phyloP scores from a whole-genome alignment of 2,888 invertebrate genomes.

The Homarus gammarus region DNA sequence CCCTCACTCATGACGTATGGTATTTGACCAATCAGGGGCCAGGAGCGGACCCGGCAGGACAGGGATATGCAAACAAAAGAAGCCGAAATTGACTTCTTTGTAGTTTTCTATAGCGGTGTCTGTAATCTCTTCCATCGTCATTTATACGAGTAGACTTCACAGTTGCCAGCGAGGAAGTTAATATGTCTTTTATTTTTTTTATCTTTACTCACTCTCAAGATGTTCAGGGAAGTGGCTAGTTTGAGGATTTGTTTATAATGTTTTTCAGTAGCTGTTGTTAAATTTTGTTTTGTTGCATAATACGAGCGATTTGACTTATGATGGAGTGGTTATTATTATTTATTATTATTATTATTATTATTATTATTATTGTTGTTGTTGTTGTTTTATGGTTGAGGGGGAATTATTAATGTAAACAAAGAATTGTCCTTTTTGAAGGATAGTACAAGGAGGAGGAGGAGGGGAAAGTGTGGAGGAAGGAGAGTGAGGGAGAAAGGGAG shows the following conservation, averaged over 20 bases:
- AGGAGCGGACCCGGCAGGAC: conserved; percentile 15
- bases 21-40: conserved; percentile 15
- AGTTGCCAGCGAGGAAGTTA: not conserved
- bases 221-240: no score
- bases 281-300: not conserved
- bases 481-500: not conserved
- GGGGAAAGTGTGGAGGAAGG: not conserved
- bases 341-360: no score
- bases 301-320: not conserved
- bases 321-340: not conserved
- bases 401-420: no score
- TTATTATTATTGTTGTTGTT: no score
- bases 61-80: conserved; percentile 55
- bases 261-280: no score
- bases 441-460: no score
- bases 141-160: conserved; percentile 17
- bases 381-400: not conserved
- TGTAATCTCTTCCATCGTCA: conserved; percentile 46
- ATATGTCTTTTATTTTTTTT: no score
- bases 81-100: conserved; percentile 47
- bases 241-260: no score
- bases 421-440: no score
- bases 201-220: no score
- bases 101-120: conserved; percentile 42
- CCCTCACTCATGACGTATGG: not conserved